Evolutionary conservation across 1,140 invertebrate genomes (phyloP).

Genomic region (Drosophila prosaltans): DNA sequence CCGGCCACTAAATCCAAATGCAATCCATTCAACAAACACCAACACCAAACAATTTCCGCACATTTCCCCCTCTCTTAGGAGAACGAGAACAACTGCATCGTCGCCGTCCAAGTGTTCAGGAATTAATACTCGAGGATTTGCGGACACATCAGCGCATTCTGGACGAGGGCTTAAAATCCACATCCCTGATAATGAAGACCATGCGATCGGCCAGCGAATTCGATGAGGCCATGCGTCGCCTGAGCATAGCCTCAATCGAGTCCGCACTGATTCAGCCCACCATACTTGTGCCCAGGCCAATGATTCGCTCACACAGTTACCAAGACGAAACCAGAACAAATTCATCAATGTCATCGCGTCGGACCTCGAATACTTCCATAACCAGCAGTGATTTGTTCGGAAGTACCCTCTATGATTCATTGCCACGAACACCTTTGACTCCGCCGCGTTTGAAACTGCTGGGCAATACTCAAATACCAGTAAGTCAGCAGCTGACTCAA

Average conservation of each 20-base stretch:
- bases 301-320: slow-evolving; percentile 75
- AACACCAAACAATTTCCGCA: slow-evolving; percentile 78
- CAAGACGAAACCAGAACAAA: slow-evolving; percentile 54
- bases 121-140: slow-evolving; percentile 71
- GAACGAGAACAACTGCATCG: slow-evolving; percentile 22
- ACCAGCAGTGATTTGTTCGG: slow-evolving; percentile 71
- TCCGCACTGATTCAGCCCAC: slow-evolving; percentile 62
- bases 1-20: slow-evolving; percentile 34
- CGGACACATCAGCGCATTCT: slow-evolving; percentile 74
- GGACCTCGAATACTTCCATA: slow-evolving; percentile 66
- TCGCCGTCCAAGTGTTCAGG: slow-evolving; percentile 67
- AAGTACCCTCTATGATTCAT: slow-evolving; percentile 56
- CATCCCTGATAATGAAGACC: slow-evolving; percentile 80
- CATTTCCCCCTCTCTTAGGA: slow-evolving; percentile 58
- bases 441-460: slow-evolving; percentile 71
- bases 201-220: slow-evolving; percentile 80
- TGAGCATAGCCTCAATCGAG: slow-evolving; percentile 79
- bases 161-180: slow-evolving; percentile 79
- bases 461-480: slow-evolving; percentile 67
- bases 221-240: slow-evolving; percentile 80
- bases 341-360: slow-evolving; percentile 29
- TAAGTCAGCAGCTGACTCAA: slow-evolving; percentile 77
- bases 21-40: slow-evolving; percentile 63
- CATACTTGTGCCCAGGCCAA: slow-evolving; percentile 71
- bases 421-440: slow-evolving; percentile 60